Base-by-base conservation (phyloP, 2,797 vertebrate species). In the Uromys caudimaculatus region DNA sequence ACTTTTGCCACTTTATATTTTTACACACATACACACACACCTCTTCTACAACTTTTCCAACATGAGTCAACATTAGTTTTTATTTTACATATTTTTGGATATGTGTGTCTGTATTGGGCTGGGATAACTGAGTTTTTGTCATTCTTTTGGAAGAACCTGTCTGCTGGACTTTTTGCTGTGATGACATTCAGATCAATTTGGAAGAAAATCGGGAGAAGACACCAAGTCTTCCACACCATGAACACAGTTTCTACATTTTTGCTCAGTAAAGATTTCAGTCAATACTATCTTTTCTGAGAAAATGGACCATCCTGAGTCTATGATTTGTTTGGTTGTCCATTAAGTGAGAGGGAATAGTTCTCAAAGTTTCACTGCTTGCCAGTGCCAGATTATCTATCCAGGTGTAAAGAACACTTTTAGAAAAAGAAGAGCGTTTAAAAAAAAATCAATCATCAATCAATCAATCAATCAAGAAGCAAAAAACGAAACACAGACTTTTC, bases 1-100 rank as follows among this genome's bases (percentile, higher is more conserved):
- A 93, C 94, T 93, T 19, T 93, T 89, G 32, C 13, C 14, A 79
- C 27, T 78, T 85, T 91, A 69, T n/a, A 67, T 93, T 93, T 93
- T 91, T 44, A 60, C 13, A 82, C 56, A 60, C 11, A 38, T 9
- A 32, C 16, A 41, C 54, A 58, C 11, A 79, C 32, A 79, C 32
- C 54, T 44, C 38, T 71, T 32, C 38, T 95, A 6, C 14, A 71
- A 71, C 83, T 94, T 93, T 83, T 91, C 32, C 29, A 54, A 67
- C 77, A 58, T 27, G 12, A 58, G 29, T 47, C 38, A 58, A 23
- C 8, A 82, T 52, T 35, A 71, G 27, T 54, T 81, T 23, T 71
- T 58, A 71, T 71, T 89, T 82, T 69, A 41, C 4, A 56, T 44
- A n/a, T 58, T 23, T 44, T 12, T 1, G 38, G 8, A 24, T 69